Evolutionary conservation across 1,140 invertebrate genomes (phyloP).

Genomic region (roundworm (Caenorhabditis elegans)): WBcel235 BX284605.5:13612501-13613000

Average conservation of each 20-base stretch:
- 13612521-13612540: slow-evolving; percentile 44
- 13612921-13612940: slow-evolving; percentile 46
- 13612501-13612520: slow-evolving; percentile 44
- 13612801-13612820: not conserved
- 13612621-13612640: slow-evolving; percentile 38
- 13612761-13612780: slow-evolving; percentile 43
- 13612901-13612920: slow-evolving; percentile 44
- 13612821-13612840: too few species aligned
- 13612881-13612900: too few species aligned
- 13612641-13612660: slow-evolving; percentile 51
- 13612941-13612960: slow-evolving; percentile 53
- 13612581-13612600: not conserved
- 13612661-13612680: slow-evolving; percentile 39
- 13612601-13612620: not conserved
- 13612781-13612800: not conserved
- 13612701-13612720: slow-evolving; percentile 53
- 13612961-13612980: slow-evolving; percentile 51
- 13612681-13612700: slow-evolving; percentile 50
- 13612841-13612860: too few species aligned
- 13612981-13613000: slow-evolving; percentile 49
- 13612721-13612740: slow-evolving; percentile 46
- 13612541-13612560: slow-evolving; percentile 50
- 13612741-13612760: slow-evolving; percentile 56
- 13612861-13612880: too few species aligned
- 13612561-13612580: slow-evolving; percentile 47